These are phyloP conservation scores for Lota lota DNA, from an alignment of 2,113 vertebrate species.

Conservation along the genomic window DNA sequence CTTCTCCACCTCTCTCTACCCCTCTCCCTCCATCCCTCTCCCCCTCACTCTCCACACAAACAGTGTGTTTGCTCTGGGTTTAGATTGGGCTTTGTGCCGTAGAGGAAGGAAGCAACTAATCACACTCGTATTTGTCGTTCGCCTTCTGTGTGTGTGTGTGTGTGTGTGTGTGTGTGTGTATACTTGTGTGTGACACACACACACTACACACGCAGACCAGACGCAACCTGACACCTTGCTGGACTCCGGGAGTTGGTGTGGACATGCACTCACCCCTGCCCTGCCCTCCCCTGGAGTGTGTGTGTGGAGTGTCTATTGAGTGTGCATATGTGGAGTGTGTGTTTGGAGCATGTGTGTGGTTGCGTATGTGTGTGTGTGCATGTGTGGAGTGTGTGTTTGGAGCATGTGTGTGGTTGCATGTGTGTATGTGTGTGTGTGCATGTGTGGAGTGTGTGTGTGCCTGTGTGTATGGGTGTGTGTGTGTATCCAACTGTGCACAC, in stretches of 20 bases:
- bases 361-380: not conserved
- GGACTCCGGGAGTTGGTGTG: not conserved
- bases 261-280: not conserved
- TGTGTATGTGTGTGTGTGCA: not conserved
- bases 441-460: conserved; percentile 2
- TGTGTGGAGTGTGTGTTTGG: not conserved
- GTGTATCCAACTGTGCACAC: not conserved
- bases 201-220: conserved; percentile 2
- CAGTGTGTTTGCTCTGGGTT: conserved; percentile 51
- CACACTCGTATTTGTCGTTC: conserved; percentile 59
- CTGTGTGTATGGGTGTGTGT: not conserved
- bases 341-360: not conserved
- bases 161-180: not conserved
- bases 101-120: conserved; percentile 66
- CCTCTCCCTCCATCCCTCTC: not conserved
- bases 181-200: not conserved
- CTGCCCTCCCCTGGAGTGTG: not conserved
- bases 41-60: not conserved
- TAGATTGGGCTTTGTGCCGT: conserved; percentile 46
- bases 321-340: not conserved
- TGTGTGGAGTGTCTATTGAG: not conserved
- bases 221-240: not conserved
- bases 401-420: not conserved
- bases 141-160: conserved; percentile 28
- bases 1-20: not conserved